These are phyloP conservation scores for Zaprionus taronus DNA, from an alignment of 1,140 invertebrate species.

Conservation along the genomic window DNA sequence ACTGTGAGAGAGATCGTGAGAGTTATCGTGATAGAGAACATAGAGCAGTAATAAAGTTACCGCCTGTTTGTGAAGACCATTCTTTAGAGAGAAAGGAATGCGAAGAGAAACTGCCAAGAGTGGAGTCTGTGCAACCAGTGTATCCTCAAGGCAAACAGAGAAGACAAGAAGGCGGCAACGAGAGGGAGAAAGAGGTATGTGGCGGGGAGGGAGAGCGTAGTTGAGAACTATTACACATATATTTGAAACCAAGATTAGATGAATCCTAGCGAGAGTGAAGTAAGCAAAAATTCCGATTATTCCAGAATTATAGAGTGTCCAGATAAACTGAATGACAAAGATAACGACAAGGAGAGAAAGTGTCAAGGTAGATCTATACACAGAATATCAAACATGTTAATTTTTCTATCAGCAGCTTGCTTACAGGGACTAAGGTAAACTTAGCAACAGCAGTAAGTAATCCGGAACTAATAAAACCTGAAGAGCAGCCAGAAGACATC, in stretches of 20 bases:
- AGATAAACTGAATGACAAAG: neutral
- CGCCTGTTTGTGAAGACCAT: neutral
- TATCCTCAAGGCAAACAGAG: neutral
- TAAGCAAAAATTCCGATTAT: neutral
- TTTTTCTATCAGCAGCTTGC: neutral
- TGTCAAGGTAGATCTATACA: neutral
- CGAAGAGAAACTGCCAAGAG: neutral
- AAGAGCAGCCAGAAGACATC: neutral
- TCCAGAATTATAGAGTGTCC: neutral
- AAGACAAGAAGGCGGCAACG: constrained; percentile 25
- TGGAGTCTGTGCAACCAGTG: neutral
- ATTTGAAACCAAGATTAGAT: constrained; percentile 4
- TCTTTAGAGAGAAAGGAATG: neutral
- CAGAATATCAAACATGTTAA: neutral
- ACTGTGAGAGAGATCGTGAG: neutral
- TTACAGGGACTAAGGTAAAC: neutral
- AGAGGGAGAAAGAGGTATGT: constrained; percentile 24
- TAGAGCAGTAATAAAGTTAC: neutral
- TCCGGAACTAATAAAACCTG: neutral
- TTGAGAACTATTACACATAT: neutral
- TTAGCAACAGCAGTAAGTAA: neutral
- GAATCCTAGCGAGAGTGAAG: neutral
- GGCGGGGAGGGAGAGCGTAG: neutral
- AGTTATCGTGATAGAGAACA: neutral
- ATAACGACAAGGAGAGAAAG: neutral